phyloP scores from a whole-genome alignment of 2,888 invertebrate species.

The Thymelicus sylvestris region DNA sequence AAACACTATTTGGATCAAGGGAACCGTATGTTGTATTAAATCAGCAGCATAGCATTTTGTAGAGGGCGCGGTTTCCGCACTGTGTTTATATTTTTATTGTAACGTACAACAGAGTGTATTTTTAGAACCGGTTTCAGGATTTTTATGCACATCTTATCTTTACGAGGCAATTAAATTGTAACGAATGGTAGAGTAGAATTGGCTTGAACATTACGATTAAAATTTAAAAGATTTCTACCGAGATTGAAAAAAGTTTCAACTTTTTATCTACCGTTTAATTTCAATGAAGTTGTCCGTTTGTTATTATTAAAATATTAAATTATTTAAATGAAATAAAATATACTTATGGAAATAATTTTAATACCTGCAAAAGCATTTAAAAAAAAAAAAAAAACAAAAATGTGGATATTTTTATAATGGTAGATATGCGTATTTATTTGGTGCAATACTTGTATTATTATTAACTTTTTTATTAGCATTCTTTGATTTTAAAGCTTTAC shows the following conservation, averaged over 20 bases:
- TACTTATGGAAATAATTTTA: no score
- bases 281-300: no score
- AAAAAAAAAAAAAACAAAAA: no score
- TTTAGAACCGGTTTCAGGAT: conserved; percentile 5
- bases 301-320: no score
- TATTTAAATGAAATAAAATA: no score
- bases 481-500: no score
- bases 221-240: no score
- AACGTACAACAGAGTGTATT: not conserved
- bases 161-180: conserved; percentile 35
- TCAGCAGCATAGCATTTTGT: conserved; percentile 31
- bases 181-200: not conserved
- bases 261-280: not conserved
- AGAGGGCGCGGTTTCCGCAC: conserved; percentile 35
- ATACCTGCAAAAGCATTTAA: no score
- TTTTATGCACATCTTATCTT: conserved; percentile 23
- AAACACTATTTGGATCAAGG: conserved; percentile 37
- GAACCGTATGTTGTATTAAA: conserved; percentile 34
- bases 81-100: conserved; percentile 8
- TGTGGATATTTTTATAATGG: no score
- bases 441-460: no score
- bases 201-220: not conserved
- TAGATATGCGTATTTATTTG: no score
- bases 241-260: not conserved
- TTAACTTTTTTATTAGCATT: no score